phyloP scores from a whole-genome alignment of 2,797 vertebrate genomes.

The Muscicapa comitata region DNA sequence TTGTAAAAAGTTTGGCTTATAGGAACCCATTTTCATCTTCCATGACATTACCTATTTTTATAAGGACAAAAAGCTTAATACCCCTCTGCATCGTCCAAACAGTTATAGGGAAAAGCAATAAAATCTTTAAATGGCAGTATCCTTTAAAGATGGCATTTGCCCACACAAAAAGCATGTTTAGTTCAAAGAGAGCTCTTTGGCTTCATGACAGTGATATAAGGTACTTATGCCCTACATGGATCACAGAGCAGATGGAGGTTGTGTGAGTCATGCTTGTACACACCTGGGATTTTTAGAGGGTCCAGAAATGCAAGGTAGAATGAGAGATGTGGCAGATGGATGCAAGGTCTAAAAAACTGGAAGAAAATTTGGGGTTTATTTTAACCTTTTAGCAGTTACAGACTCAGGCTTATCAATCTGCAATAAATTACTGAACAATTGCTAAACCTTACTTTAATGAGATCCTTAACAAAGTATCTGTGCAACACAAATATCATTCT shows the following conservation, averaged over 20 bases:
- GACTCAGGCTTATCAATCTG: neutral
- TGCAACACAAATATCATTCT: neutral
- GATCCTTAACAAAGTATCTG: neutral
- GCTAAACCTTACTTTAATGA: neutral
- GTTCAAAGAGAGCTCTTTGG: neutral
- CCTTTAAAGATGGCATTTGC: neutral
- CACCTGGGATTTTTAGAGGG: conserved; percentile 26
- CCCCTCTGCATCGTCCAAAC: neutral
- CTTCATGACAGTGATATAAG: neutral
- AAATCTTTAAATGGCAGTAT: neutral
- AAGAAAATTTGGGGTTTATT: neutral
- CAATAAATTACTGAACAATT: neutral
- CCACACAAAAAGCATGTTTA: neutral
- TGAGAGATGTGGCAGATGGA: neutral
- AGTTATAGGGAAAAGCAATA: neutral
- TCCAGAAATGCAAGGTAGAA: conserved; percentile 2
- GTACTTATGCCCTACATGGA: neutral
- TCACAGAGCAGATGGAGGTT: conserved; percentile 35
- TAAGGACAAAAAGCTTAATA: neutral
- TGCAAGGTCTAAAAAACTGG: neutral
- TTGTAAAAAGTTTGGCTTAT: neutral
- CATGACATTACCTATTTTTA: neutral
- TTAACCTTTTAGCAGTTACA: neutral
- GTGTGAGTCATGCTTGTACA: conserved; percentile 16
- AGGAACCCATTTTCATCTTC: neutral